Evolutionary conservation across 2,797 vertebrate species (phyloP).

Genomic region (Coranthus polyacanthus): DNA sequence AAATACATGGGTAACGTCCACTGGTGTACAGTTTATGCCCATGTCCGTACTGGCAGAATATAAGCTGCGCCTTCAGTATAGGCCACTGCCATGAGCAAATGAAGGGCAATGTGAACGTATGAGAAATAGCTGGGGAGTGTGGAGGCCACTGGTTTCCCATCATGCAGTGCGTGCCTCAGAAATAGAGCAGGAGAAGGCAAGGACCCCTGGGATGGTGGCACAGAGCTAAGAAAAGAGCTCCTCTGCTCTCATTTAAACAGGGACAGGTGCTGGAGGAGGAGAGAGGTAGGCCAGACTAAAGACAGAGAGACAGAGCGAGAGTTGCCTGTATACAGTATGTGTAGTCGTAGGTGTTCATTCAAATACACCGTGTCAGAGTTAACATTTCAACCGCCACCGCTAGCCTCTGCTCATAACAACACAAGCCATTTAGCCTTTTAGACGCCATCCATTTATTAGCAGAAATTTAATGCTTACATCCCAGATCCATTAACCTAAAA

Average conservation of each 20-base stretch:
- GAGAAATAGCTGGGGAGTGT: slow-evolving; percentile 47
- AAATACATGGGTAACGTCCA: slow-evolving; percentile 2
- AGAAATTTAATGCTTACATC: slow-evolving; percentile 33
- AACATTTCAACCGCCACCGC: slow-evolving; percentile 17
- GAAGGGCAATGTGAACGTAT: slow-evolving; percentile 64
- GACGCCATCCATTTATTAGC: slow-evolving; percentile 36
- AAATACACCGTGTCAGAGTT: slow-evolving; percentile 34
- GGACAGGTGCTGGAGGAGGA: slow-evolving; percentile 82
- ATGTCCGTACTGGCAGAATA: slow-evolving; percentile 12
- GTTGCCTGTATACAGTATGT: slow-evolving; percentile 6
- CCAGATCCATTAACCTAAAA: slow-evolving; percentile 62
- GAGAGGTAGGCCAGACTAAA: slow-evolving; percentile 66
- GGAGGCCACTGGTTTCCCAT: slow-evolving; percentile 78
- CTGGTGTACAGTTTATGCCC: no score
- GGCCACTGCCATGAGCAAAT: slow-evolving; percentile 45
- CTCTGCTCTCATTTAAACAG: slow-evolving; percentile 87
- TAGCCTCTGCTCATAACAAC: slow-evolving; percentile 26
- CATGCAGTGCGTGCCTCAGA: slow-evolving; percentile 78
- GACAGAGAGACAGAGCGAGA: slow-evolving; percentile 26
- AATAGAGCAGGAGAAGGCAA: slow-evolving; percentile 84
- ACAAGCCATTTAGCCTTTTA: slow-evolving; percentile 31
- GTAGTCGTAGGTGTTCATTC: slow-evolving; percentile 23
- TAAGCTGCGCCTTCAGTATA: slow-evolving; percentile 32
- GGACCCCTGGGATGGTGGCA: slow-evolving; percentile 80
- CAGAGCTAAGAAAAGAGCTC: slow-evolving; percentile 87